Evolutionary conservation across 2,113 vertebrate species (phyloP).

Genomic region (Centropus unirufus): DNA sequence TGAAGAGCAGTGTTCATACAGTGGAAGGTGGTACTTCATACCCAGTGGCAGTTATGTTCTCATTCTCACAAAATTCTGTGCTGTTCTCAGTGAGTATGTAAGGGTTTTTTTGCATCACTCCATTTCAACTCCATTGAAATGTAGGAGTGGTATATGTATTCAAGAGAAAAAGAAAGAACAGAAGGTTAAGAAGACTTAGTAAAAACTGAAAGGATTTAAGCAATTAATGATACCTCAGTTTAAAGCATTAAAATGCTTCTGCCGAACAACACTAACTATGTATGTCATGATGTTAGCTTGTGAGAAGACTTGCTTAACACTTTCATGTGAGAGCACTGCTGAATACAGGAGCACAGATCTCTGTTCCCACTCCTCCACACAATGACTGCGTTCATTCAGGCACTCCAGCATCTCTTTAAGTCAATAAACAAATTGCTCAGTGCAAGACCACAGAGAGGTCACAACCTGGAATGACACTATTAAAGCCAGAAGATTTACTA

Average conservation of each 20-base stretch:
- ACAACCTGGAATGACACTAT: background rate
- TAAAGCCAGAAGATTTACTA: background rate
- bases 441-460: background rate
- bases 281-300: background rate
- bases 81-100: background rate
- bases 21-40: background rate
- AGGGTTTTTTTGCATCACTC: background rate
- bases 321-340: background rate
- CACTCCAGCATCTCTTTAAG: background rate
- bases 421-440: background rate
- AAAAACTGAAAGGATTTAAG: background rate
- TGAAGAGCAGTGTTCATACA: background rate
- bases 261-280: background rate
- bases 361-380: background rate
- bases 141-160: background rate
- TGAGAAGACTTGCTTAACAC: background rate
- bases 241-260: background rate
- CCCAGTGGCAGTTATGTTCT: background rate
- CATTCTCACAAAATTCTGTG: background rate
- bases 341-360: background rate
- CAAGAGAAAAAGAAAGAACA: background rate
- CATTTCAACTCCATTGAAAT: background rate
- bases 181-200: background rate
- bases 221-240: background rate
- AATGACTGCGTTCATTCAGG: background rate